Conservation (phyloP, 2,113 vertebrate species). For the Mesembrinibis cayennensis region DNA sequence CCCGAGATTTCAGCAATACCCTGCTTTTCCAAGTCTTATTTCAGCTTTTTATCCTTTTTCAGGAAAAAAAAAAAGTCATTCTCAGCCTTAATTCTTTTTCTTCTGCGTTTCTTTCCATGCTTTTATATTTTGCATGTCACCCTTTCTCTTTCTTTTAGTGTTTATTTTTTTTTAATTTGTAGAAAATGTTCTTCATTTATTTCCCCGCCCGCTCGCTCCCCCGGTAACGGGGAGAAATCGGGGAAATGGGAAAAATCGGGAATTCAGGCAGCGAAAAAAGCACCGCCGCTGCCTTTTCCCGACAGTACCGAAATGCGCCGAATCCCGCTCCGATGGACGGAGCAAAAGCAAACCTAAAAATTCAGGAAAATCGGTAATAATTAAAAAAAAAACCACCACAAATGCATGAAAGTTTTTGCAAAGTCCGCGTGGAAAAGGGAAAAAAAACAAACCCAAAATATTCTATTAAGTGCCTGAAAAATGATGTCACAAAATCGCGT, state of each 20-base stretch:
- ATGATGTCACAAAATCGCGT: neutral
- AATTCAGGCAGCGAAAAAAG: neutral
- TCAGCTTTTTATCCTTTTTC: neutral
- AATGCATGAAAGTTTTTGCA: neutral
- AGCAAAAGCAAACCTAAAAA: neutral
- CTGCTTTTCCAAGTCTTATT: neutral
- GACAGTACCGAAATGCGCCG: neutral
- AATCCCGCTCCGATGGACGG: neutral
- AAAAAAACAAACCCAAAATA: neutral
- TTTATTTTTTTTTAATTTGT: neutral
- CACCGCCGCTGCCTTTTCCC: neutral
- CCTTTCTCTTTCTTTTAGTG: neutral
- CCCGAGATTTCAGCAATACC: neutral
- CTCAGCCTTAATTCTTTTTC: neutral
- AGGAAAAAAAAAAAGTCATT: neutral
- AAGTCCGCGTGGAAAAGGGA: neutral
- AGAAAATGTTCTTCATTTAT: neutral
- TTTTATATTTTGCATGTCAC: neutral
- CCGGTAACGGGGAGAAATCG: neutral
- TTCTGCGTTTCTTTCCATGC: neutral
- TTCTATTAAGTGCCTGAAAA: neutral
- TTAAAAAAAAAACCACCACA: neutral
- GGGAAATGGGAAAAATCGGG: neutral
- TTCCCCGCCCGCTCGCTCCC: neutral
- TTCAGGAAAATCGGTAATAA: neutral